phyloP scores from a whole-genome alignment of 2,797 vertebrate genomes.

The Pipistrellus kuhlii region DNA sequence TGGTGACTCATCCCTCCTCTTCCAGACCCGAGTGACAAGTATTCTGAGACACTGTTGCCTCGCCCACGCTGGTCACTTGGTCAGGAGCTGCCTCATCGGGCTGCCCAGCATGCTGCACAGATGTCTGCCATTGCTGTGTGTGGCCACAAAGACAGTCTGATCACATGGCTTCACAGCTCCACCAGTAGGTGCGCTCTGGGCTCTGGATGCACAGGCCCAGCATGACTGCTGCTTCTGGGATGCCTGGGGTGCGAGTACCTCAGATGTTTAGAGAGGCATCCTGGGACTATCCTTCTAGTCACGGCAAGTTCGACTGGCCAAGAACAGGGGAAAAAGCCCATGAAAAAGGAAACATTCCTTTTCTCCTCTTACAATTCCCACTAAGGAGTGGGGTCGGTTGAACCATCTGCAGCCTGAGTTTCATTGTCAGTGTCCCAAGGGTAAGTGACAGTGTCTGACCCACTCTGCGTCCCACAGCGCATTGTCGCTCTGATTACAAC shows the following conservation, averaged over 20 bases:
- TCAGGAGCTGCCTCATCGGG: not conserved
- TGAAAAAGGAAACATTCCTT: not conserved
- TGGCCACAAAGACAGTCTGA: not conserved
- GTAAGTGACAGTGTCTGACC: not conserved
- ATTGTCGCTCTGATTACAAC: not conserved
- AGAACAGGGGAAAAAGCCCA: not conserved
- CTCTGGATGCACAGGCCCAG: accelerated
- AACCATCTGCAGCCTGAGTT: not conserved
- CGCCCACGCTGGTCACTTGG: not conserved
- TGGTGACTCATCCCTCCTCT: not conserved
- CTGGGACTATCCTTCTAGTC: not conserved
- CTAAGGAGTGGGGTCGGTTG: not conserved
- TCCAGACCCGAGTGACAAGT: not conserved
- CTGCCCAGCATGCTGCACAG: too few relatives aligned
- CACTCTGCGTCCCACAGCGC: not conserved
- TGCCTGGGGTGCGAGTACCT: not conserved
- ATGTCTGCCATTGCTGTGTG: not conserved
- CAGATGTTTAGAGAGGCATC: not conserved
- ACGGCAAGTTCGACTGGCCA: not conserved
- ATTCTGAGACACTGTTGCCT: not conserved
- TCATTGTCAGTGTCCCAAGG: not conserved
- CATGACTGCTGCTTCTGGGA: not conserved
- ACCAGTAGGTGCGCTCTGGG: not conserved
- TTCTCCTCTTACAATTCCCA: not conserved
- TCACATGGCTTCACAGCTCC: not conserved